Percentiles rank a stretch among this genome's conserved stretches.
Evolutionary conservation across 1,140 invertebrate species (phyloP).

Genomic region (Pygmarrhopalites habei): DNA sequence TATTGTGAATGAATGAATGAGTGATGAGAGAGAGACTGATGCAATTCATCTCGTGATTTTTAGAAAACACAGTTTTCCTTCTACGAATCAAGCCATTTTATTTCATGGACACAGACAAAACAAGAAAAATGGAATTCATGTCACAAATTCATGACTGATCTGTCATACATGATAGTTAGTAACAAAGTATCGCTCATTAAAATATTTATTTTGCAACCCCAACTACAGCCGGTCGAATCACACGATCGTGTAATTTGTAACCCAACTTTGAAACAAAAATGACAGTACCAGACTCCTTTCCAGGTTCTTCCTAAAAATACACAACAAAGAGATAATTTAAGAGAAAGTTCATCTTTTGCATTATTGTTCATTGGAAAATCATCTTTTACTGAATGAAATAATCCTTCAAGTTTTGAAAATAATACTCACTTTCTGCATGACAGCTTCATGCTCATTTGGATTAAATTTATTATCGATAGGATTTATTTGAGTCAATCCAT

Average conservation of each 20-base stretch:
- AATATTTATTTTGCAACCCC: constrained; percentile 81
- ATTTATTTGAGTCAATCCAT: constrained; percentile 77
- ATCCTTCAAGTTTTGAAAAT: too few relatives aligned
- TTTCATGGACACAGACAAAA: too few relatives aligned
- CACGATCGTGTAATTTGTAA: constrained; percentile 87
- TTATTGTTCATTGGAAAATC: not conserved
- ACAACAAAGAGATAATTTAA: not conserved
- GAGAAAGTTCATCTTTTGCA: not conserved
- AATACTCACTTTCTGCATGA: constrained; percentile 74
- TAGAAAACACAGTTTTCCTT: too few relatives aligned
- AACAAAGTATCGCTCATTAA: too few relatives aligned
- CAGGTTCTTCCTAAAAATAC: constrained; percentile 57
- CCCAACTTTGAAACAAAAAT: constrained; percentile 90
- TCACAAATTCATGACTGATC: too few relatives aligned
- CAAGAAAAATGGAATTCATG: too few relatives aligned
- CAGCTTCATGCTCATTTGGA: constrained; percentile 90
- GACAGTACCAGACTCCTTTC: constrained; percentile 75
- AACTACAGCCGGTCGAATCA: constrained; percentile 90
- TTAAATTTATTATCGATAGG: constrained; percentile 92
- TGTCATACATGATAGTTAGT: too few relatives aligned
- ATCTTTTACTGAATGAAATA: constrained; percentile 4
- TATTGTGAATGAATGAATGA: too few relatives aligned
- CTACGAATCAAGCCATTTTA: too few relatives aligned
- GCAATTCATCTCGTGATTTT: too few relatives aligned
- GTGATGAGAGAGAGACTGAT: too few relatives aligned